Base-by-base conservation (phyloP, 2,113 vertebrate species). In the Myotis yumanensis region DNA sequence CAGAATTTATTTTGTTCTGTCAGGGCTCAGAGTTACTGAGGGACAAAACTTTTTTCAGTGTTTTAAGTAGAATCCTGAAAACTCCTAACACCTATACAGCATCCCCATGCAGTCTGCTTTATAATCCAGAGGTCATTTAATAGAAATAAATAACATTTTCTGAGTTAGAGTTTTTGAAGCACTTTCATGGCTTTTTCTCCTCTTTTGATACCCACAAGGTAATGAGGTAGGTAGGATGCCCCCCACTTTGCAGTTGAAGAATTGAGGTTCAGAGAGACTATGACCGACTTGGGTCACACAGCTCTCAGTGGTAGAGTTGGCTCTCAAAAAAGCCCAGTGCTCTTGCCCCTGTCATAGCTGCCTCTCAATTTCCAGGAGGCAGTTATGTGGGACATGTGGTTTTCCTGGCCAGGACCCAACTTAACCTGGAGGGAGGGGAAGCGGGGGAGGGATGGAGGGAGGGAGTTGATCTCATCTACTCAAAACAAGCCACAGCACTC, bases 111-210 rank as follows among this genome's bases (percentile, higher is more conserved):
- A 25, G 4, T 32, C 46, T 32, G 48, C 14, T 76, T 72, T 71
- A 68, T 8, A 28, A 14, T 35, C 32, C 52, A 68, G 66, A 69
- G 32, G 22, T 69, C 22, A 16, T 18, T 32, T 25, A 52, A 52
- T 35, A 81, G 48, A 87, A 95, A 80, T 64, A 62, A 89, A 66
- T 30, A 23, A 77, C 46, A 28, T 73, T 89, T 48, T 54, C 66
- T 68, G 59, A 87, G 28, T 23, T 91, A n/a, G 9, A 62, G 72
- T 77, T 85, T 92, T 16, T 62, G 25, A 82, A 89, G 83, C 18
- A 68, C 1, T 22, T 80, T 43, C 11, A 8, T 16, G 23, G 8
- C 5, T 89, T 77, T 82, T 77, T 25, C 59, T 32, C 52, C 37
- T 90, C 37, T 52, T 85, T 72, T 64, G 77, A 59, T 16, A 28